phyloP scores from a whole-genome alignment of 2,113 vertebrate species.

The Microcebus tavaratra region DNA sequence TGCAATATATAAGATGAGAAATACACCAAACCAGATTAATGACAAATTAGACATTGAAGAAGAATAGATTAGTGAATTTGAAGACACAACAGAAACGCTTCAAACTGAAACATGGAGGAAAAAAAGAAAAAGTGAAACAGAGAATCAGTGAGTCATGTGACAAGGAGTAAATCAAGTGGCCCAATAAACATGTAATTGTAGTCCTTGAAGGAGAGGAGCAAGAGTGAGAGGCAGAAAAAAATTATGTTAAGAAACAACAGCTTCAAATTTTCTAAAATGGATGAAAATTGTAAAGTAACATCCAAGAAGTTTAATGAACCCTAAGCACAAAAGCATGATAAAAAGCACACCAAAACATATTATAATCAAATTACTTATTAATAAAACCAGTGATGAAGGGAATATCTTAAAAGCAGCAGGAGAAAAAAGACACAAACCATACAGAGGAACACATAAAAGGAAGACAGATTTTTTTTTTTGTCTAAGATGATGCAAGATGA shows the following conservation, averaged over 20 bases:
- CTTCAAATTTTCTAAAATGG: not conserved
- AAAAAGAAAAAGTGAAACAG: not conserved
- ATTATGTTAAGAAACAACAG: not conserved
- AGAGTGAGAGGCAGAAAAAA: not conserved
- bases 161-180: not conserved
- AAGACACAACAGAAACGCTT: not conserved
- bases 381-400: not conserved
- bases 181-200: not conserved
- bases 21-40: not conserved
- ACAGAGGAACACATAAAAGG: not conserved
- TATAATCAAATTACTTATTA: not conserved
- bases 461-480: not conserved
- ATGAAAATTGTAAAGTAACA: not conserved
- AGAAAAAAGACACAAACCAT: not conserved
- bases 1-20: not conserved
- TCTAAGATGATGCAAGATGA: not conserved
- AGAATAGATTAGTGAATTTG: not conserved
- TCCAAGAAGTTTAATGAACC: not conserved
- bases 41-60: not conserved
- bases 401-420: not conserved
- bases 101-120: not conserved
- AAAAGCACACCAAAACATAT: not conserved
- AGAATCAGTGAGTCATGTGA: not conserved
- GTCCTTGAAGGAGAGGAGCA: not conserved
- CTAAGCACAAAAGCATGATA: not conserved